Percentiles rank a stretch among this genome's conserved stretches.
These are phyloP conservation scores for Trichopoda pennipes DNA, from an alignment of 2,888 invertebrate genomes.

Conservation along the genomic window DNA sequence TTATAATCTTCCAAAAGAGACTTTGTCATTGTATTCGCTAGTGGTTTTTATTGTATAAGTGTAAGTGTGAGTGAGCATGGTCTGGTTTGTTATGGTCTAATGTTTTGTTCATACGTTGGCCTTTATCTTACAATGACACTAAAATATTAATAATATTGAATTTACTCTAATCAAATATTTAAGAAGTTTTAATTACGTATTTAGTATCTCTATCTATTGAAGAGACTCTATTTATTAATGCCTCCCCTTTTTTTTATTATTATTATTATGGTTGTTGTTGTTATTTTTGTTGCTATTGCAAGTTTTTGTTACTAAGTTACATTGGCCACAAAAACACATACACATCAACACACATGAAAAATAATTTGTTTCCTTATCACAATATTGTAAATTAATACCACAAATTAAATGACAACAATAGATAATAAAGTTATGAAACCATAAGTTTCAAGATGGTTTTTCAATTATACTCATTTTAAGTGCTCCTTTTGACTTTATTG, in stretches of 20 bases:
- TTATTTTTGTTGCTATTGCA: neutral
- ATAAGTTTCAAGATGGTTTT: conserved; percentile 10
- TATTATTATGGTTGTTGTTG: neutral
- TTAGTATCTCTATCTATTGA: conserved; percentile 54
- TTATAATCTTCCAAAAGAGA: conserved; percentile 3
- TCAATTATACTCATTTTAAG: neutral
- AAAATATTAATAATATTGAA: conserved; percentile 55
- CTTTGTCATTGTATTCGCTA: neutral
- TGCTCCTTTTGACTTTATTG: neutral
- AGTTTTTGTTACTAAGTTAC: conserved; percentile 2
- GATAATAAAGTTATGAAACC: conserved; percentile 27
- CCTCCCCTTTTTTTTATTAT: conserved; percentile 1
- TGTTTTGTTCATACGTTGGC: conserved; percentile 1
- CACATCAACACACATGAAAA: neutral
- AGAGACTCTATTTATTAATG: conserved; percentile 30
- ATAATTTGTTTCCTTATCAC: conserved; percentile 16
- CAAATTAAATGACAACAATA: conserved; percentile 28
- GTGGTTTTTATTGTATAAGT: neutral
- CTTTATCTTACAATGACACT: conserved; percentile 11
- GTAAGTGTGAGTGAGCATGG: neutral
- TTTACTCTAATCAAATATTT: conserved; percentile 57
- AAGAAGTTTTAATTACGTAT: conserved; percentile 64
- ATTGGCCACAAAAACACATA: neutral
- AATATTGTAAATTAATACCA: conserved; percentile 30
- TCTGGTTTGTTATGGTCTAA: neutral